Percentiles rank a stretch among this genome's conserved stretches.
Evolutionary conservation across 2,888 invertebrate species (phyloP).

Genomic region (Dolomedes plantarius): DNA sequence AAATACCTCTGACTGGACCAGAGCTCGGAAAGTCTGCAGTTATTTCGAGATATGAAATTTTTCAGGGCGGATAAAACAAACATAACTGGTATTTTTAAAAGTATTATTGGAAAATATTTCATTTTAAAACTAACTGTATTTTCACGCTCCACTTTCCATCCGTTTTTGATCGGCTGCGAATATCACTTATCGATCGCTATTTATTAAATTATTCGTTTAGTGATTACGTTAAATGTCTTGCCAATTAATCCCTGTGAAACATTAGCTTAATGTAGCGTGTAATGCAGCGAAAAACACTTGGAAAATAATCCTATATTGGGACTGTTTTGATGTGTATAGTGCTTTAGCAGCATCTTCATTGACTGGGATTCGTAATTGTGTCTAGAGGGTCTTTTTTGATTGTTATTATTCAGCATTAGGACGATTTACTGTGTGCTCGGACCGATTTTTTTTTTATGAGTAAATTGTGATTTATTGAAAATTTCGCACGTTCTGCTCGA

Average conservation of each 20-base stretch:
- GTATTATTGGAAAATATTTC: not conserved
- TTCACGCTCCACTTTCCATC: not conserved
- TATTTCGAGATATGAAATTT: not conserved
- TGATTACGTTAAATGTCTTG: slow-evolving; percentile 12
- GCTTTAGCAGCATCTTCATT: too few relatives aligned
- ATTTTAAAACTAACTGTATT: not conserved
- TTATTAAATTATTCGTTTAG: slow-evolving; percentile 14
- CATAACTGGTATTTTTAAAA: not conserved
- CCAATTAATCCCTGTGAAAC: slow-evolving; percentile 6
- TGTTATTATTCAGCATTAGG: not conserved
- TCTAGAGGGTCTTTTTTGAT: not conserved
- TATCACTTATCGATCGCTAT: slow-evolving; percentile 1
- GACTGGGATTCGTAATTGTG: too few relatives aligned
- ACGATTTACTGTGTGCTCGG: not conserved
- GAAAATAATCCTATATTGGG: not conserved
- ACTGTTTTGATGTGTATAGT: not conserved
- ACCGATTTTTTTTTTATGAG: not conserved
- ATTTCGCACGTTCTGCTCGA: not conserved
- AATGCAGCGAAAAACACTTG: not conserved
- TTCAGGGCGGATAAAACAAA: not conserved
- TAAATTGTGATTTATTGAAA: not conserved
- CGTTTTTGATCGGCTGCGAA: not conserved
- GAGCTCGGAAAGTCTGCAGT: not conserved
- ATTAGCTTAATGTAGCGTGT: slow-evolving; percentile 15
- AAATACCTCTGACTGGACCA: not conserved